Base-by-base conservation (phyloP, 2,888 invertebrate genomes). In the Pimpla rufipes region DNA sequence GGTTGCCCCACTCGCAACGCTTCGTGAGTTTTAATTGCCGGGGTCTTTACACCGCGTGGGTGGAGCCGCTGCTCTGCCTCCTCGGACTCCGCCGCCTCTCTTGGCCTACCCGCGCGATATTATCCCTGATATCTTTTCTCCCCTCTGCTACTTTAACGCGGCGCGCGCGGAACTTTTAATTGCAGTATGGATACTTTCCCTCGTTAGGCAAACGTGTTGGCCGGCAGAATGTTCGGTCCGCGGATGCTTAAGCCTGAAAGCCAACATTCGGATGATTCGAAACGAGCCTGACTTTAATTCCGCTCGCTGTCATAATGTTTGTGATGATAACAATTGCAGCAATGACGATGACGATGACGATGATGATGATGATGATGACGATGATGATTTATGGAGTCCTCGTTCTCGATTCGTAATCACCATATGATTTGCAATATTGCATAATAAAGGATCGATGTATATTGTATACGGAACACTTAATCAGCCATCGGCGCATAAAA, bases 141-240 rank as follows among this genome's bases (percentile, higher is more conserved):
- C 59, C 35, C 74, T 42, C 37, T 64, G n/a, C 62, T 29, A 45
- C 47, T 76, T 47, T 55, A 37, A 50, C 16, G 37, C 47, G 57
- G 66, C 74, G 66, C 74, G 59, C 79, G 55, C 83, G 79, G 62
- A 85, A 89, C 85, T 89, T 88, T 87, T 73, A 88, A 87, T 88
- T 88, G 66, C 71, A 81, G 83, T 83, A 73, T 78, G 73, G 70
- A 79, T 52, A 67, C 50, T 37, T 68, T 68, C 35, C 37, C 78
- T 78, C 52, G 67, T 81, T 81, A 78, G 57, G 67, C 73, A 81
- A 81, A 74, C 78, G 67, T 68, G 70, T 77, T 52, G 64, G 55
- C 71, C 50, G 37, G 11, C 4, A 23, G 18, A 42, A 45, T 42
- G 23, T 66, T 37, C 35, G 10, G 35, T 59, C n/a, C n/a, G 35